Percentiles rank a stretch among this genome's conserved stretches.
These are phyloP conservation scores for Copsychus sechellarum DNA, from an alignment of 2,113 vertebrate species.

Conservation along the genomic window DNA sequence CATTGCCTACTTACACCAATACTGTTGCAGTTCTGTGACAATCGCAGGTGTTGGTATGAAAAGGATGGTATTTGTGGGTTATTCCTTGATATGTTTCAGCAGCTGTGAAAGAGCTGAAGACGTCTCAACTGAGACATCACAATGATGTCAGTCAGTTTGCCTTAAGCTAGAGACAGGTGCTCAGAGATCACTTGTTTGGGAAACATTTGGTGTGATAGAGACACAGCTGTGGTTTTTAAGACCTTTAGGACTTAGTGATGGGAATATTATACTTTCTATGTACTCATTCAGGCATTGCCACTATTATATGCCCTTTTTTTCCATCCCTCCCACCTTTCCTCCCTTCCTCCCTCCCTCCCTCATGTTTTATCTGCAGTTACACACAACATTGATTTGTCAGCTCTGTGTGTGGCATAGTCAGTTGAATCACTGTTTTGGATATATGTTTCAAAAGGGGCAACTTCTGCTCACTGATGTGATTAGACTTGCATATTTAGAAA, in stretches of 20 bases:
- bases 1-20: neutral
- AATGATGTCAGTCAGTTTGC: neutral
- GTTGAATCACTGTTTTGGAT: neutral
- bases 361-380: neutral
- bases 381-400: neutral
- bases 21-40: neutral
- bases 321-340: accelerated
- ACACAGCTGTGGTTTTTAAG: neutral
- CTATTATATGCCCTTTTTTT: neutral
- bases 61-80: neutral
- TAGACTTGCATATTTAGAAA: neutral
- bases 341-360: neutral
- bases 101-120: slow-evolving; percentile 32
- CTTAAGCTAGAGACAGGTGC: slow-evolving; percentile 25
- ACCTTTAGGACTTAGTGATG: neutral
- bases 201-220: neutral
- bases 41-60: neutral
- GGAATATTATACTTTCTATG: neutral
- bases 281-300: neutral
- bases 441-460: neutral
- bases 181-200: neutral
- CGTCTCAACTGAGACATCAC: neutral
- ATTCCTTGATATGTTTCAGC: neutral
- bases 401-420: neutral
- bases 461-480: neutral